Evolutionary conservation across 2,797 vertebrate species (phyloP).

Genomic region (Cottoperca gobio): DNA sequence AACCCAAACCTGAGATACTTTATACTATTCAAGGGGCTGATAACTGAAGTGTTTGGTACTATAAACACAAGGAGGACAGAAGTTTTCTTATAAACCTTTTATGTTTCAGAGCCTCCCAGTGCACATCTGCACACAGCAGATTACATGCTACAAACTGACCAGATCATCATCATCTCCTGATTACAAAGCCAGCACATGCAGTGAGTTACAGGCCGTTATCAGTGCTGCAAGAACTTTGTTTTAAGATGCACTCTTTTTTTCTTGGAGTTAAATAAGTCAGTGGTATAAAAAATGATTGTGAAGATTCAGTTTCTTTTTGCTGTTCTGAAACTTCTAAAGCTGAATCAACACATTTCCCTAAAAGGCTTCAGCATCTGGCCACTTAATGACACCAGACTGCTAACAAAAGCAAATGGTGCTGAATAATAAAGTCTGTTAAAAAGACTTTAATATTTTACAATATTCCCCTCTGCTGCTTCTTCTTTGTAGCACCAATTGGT

Average conservation of each 20-base stretch:
- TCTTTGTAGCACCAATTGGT: constrained; percentile 1
- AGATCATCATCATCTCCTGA: no score
- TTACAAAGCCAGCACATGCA: no score
- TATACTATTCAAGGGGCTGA: constrained; percentile 12
- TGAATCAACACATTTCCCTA: constrained; percentile 7
- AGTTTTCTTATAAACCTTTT: not conserved
- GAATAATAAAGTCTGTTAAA: not conserved
- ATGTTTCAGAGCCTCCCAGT: not conserved
- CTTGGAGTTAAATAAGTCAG: not conserved
- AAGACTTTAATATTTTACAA: no score
- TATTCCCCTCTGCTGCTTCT: constrained; percentile 20
- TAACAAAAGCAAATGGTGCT: constrained; percentile 9
- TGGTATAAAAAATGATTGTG: not conserved
- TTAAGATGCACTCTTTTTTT: not conserved
- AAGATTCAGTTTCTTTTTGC: not conserved
- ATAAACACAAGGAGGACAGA: not conserved
- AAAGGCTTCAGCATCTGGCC: constrained; percentile 27
- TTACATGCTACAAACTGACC: constrained; percentile 2
- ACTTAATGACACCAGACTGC: constrained; percentile 12
- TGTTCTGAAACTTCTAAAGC: constrained; percentile 16
- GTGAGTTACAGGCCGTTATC: not conserved
- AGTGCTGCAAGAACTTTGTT: not conserved
- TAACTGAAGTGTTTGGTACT: no score
- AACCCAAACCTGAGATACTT: constrained; percentile 14
- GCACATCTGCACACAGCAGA: constrained; percentile 12